Conservation (phyloP, 2,113 vertebrate genomes). For the Cyphotilapia sp. region DNA sequence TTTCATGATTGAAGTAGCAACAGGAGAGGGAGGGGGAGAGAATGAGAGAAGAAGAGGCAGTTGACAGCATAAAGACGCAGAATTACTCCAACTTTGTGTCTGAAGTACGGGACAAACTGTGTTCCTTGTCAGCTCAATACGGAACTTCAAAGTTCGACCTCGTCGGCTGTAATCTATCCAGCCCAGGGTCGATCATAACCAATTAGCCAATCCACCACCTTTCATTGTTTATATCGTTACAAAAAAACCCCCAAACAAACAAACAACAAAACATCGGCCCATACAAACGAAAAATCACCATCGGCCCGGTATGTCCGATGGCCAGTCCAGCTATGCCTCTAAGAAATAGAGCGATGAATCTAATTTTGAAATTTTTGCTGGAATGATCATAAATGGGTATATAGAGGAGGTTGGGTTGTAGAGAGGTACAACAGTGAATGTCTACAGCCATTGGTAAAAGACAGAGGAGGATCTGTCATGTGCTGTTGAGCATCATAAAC, state of each 20-base stretch:
- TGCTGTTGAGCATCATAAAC: not conserved
- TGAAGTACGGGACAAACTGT: not conserved
- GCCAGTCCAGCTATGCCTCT: not conserved
- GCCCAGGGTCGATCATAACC: not conserved
- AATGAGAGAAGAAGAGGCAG: not conserved
- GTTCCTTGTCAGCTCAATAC: not conserved
- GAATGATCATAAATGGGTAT: not conserved
- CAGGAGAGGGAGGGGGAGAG: not conserved
- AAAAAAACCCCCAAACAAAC: accelerated
- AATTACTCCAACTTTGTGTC: not conserved
- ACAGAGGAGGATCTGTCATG: not conserved
- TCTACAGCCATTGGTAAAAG: not conserved
- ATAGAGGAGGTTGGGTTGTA: not conserved
- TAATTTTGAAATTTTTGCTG: not conserved
- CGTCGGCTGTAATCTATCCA: not conserved
- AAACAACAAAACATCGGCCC: no score
- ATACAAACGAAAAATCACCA: no score
- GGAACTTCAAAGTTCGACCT: not conserved
- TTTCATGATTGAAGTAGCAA: not conserved
- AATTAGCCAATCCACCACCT: no score
- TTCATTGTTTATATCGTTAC: no score
- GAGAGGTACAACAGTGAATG: not conserved
- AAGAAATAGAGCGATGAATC: not conserved
- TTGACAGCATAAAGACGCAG: not conserved
- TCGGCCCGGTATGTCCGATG: not conserved